Percentiles rank a stretch among this genome's conserved stretches.
phyloP scores from a whole-genome alignment of 1,140 invertebrate species.

The Atta cephalotes region DNA sequence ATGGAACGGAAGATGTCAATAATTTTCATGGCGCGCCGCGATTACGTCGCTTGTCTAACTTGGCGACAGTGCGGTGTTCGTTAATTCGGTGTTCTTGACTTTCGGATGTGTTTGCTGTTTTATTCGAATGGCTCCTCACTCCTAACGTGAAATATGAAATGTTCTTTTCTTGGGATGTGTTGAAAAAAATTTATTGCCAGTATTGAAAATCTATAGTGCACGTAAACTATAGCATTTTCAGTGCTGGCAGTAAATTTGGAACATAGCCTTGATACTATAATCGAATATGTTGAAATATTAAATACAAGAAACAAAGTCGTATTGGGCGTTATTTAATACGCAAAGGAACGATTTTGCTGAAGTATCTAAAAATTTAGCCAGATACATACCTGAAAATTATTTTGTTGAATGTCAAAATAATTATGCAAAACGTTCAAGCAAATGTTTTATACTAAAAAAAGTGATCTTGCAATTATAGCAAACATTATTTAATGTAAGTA shows the following conservation, averaged over 20 bases:
- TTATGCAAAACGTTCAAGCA: too few relatives aligned
- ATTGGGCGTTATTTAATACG: not conserved
- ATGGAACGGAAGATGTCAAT: slow-evolving; percentile 83
- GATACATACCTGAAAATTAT: too few relatives aligned
- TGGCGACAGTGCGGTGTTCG: slow-evolving; percentile 9
- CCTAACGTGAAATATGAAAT: not conserved
- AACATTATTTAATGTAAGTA: too few relatives aligned
- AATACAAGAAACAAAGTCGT: not conserved
- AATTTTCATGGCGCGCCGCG: slow-evolving; percentile 75
- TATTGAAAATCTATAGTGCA: too few relatives aligned
- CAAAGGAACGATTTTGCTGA: too few relatives aligned
- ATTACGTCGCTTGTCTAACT: slow-evolving; percentile 41
- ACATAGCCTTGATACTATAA: not conserved
- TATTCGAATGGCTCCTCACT: not conserved
- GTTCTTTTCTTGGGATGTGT: not conserved
- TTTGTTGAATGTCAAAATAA: too few relatives aligned
- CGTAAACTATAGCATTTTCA: too few relatives aligned
- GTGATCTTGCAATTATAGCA: too few relatives aligned
- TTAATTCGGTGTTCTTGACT: slow-evolving; percentile 57
- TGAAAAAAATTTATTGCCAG: too few relatives aligned
- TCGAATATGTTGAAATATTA: not conserved
- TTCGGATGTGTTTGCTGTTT: slow-evolving; percentile 46
- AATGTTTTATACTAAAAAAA: too few relatives aligned
- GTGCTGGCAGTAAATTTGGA: too few relatives aligned
- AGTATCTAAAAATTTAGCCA: too few relatives aligned